A percentile compares a stretch with the other conserved stretches of the same genome.
These are phyloP conservation scores for Pygathrix nemaeus DNA, from an alignment of 2,113 vertebrate genomes.

Conservation along the genomic window DNA sequence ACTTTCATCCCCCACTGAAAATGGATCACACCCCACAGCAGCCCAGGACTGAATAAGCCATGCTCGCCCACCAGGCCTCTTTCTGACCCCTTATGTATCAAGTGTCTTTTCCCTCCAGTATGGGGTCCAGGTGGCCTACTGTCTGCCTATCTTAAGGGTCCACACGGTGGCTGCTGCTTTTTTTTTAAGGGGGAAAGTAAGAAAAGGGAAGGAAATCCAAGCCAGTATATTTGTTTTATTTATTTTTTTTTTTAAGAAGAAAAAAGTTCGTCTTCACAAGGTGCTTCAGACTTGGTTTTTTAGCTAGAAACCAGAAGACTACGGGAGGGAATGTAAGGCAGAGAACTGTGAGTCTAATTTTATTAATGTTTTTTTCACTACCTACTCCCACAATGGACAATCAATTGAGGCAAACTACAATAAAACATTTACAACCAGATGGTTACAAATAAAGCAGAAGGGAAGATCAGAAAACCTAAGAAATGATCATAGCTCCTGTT, in stretches of 20 bases:
- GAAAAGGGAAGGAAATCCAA: background rate
- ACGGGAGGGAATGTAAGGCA: background rate
- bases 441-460: background rate
- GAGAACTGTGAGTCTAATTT: background rate
- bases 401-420: background rate
- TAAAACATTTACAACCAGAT: background rate
- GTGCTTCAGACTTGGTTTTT: constrained; percentile 38
- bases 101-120: background rate
- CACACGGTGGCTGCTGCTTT: background rate
- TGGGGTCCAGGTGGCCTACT: background rate
- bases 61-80: fast-evolving
- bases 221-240: constrained; percentile 49
- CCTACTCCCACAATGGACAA: background rate
- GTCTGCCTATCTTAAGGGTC: constrained; percentile 4
- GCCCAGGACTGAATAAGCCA: background rate
- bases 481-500: background rate
- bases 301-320: background rate
- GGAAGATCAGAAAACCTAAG: background rate
- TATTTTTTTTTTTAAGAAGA: constrained; percentile 62
- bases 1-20: background rate
- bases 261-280: constrained; percentile 62
- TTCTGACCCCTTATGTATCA: background rate
- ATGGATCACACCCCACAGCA: background rate
- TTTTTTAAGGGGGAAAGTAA: background rate
- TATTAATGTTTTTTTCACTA: background rate